Conservation (phyloP, 1,140 invertebrate genomes). For the Palaemon carinicauda region DNA sequence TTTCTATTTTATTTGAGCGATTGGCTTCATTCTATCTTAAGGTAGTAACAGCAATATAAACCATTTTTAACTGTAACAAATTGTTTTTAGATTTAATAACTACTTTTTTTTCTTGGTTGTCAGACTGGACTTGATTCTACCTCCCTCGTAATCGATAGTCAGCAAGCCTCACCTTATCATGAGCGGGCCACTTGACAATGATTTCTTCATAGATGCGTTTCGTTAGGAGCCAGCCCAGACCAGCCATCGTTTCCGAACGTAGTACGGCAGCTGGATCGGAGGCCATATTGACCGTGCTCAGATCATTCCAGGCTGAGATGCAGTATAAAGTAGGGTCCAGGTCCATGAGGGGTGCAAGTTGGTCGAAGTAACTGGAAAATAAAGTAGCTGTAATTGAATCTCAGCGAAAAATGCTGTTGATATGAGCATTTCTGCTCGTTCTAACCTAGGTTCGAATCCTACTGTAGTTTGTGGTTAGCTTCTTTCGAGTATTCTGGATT, state of each 20-base stretch:
- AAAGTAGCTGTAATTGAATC: not conserved
- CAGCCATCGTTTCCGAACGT: slow-evolving; percentile 76
- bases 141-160: not conserved
- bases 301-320: slow-evolving; percentile 55
- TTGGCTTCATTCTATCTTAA: too few species aligned
- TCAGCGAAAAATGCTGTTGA: not conserved
- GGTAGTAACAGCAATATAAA: too few species aligned
- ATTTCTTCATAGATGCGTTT: slow-evolving; percentile 71
- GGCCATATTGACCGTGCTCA: not conserved
- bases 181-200: slow-evolving; percentile 73
- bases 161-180: slow-evolving; percentile 68
- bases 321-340: slow-evolving; percentile 44
- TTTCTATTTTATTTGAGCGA: too few species aligned
- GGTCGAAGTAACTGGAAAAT: slow-evolving; percentile 45
- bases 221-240: slow-evolving; percentile 73
- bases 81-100: too few species aligned
- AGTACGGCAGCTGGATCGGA: slow-evolving; percentile 11
- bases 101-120: too few species aligned
- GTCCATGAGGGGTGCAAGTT: slow-evolving; percentile 28
- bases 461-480: too few species aligned
- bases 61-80: too few species aligned
- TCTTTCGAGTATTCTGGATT: too few species aligned
- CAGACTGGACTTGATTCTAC: not conserved
- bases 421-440: too few species aligned
- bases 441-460: too few species aligned